Base-by-base conservation (phyloP, 2,888 invertebrate genomes). In the Shargacucullia verbasci region DNA sequence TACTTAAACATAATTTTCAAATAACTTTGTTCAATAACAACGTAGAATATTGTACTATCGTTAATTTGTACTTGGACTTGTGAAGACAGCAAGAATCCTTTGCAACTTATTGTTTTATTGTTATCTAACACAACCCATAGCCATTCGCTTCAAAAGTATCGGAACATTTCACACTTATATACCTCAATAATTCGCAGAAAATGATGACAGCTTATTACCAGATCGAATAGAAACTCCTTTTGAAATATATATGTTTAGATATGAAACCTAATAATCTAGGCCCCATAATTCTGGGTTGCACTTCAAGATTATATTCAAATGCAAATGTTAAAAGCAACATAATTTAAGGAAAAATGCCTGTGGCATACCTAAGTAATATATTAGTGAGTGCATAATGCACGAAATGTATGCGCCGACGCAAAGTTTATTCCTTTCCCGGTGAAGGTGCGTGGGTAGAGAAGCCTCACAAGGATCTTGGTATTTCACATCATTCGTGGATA, bases 381-480 rank as follows among this genome's bases (percentile, higher is more conserved):
- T 82, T 80, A 78, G 76, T 65, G 50, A 69, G 76, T 74, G 81
- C 79, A 83, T 84, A 82, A 83, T 81, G 82, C 78, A 82, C 82
- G 66, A 80, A 83, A 82, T 80, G 79, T 77, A 75, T 85, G 87
- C 86, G 86, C 84, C 73, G 79, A 82, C 83, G 87, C 83, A 80
- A 81, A 80, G 79, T 78, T 80, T 80, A 80, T 80, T 81, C 82
- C 84, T 83, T 83, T 80, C 76, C 75, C 59, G 82, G 81, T 73
- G 83, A 76, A 76, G 63, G 66, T 78, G 90, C 87, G 91, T 91
- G 84, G 91, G 91, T 68, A 56, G 81, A 25, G 59, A 70, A 76
- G 76, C 73, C 70, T 62, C 59, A 70, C 78, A 77, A 60, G 66
- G 79, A 73, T 68, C 67, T 41, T 59, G 52, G 49, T 58, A 53